Evolutionary conservation across 35 echinoderm and acorn worm genomes (phyloP).

Genomic region (Stichopus chloronotus): DNA sequence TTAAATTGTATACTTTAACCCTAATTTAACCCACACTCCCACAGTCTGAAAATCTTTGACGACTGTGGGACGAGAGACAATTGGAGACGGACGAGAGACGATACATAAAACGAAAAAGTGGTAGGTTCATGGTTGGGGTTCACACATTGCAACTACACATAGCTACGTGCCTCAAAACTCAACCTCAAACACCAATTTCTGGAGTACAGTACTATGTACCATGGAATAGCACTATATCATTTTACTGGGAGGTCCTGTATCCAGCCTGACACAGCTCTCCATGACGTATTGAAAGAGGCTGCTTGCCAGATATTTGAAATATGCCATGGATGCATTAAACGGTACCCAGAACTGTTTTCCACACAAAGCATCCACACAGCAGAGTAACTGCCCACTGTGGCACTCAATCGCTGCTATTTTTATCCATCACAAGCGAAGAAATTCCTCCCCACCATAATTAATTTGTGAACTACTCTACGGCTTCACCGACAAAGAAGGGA

Average conservation of each 20-base stretch:
- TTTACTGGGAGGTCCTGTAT: no score
- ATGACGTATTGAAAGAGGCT: no score
- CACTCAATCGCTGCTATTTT: neutral
- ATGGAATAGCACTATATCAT: no score
- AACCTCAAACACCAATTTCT: no score
- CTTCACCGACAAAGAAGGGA: constrained; percentile 9
- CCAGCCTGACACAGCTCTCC: no score
- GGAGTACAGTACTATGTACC: no score
- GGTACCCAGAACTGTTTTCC: neutral
- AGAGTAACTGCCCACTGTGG: neutral
- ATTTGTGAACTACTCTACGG: constrained; percentile 24
- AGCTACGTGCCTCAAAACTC: neutral
- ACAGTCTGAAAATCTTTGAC: no score
- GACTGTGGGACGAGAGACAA: neutral
- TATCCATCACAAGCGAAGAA: neutral
- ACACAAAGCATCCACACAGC: neutral
- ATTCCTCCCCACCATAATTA: constrained; percentile 26
- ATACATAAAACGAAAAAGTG: neutral
- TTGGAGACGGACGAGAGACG: neutral
- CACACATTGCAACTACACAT: constrained; percentile 19
- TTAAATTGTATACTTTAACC: no score
- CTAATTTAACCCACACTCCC: no score
- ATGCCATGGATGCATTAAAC: neutral
- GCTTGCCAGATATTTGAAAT: neutral
- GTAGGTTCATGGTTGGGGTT: constrained; percentile 33